Percentiles rank a stretch among this genome's conserved stretches.
phyloP scores from a whole-genome alignment of 2,888 invertebrate species.

The Nipponacmea schrenckii region DNA sequence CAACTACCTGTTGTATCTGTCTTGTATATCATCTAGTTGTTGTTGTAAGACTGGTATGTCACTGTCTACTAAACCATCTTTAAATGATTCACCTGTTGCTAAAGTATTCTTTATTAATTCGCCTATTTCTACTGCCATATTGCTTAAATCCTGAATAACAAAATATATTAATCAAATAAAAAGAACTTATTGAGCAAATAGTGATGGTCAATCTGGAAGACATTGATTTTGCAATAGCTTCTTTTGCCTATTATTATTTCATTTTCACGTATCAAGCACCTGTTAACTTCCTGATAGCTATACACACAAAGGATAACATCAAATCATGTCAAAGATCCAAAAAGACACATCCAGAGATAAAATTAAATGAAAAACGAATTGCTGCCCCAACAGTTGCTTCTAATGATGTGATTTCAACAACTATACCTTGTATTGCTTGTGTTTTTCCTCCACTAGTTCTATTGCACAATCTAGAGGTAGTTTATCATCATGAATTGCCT shows the following conservation, averaged over 20 bases:
- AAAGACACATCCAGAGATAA: too few relatives aligned
- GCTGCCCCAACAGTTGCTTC: too few relatives aligned
- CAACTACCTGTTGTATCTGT: conserved; percentile 76
- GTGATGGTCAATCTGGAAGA: too few relatives aligned
- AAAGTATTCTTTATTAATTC: conserved; percentile 73
- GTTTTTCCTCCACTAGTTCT: conserved; percentile 86
- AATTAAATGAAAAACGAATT: too few relatives aligned
- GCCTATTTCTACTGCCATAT: conserved; percentile 50
- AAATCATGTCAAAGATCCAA: too few relatives aligned
- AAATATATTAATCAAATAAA: not conserved
- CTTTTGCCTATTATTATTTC: too few relatives aligned
- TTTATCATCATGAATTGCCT: conserved; percentile 85
- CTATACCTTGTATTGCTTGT: conserved; percentile 73
- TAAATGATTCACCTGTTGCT: conserved; percentile 83
- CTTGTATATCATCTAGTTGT: conserved; percentile 81
- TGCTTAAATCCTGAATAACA: conserved; percentile 46
- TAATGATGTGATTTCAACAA: too few relatives aligned
- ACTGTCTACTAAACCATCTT: conserved; percentile 83
- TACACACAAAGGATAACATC: too few relatives aligned
- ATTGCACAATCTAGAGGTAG: conserved; percentile 80
- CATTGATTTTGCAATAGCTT: too few relatives aligned
- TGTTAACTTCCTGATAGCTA: too few relatives aligned
- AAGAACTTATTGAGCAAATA: too few relatives aligned
- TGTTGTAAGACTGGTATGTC: conserved; percentile 87
- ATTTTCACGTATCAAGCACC: too few relatives aligned